Percentiles rank a stretch among this genome's conserved stretches.
Evolutionary conservation across 1,140 invertebrate species (phyloP).

Genomic region (Drosophila nasuta): DNA sequence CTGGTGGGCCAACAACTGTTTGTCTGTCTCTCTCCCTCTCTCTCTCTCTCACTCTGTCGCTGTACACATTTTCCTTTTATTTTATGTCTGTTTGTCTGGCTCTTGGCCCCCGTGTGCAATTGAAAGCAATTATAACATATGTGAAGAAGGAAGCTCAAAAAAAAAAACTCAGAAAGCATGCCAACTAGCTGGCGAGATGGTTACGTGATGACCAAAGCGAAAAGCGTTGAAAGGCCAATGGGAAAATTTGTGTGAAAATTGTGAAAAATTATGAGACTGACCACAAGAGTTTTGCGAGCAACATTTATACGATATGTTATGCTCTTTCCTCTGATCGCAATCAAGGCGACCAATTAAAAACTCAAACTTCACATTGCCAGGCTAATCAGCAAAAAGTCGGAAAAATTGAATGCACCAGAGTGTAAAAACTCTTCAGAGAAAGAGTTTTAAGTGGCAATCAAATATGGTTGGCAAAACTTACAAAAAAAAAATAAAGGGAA

Average conservation of each 20-base stretch:
- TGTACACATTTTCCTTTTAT: slow-evolving; percentile 33
- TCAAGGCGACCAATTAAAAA: slow-evolving; percentile 52
- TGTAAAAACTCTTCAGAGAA: no score
- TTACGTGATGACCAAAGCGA: slow-evolving; percentile 36
- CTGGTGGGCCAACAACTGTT: slow-evolving; percentile 60
- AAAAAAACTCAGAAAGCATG: neutral
- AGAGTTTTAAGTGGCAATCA: no score
- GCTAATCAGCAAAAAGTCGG: slow-evolving; percentile 18
- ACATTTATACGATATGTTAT: slow-evolving; percentile 23
- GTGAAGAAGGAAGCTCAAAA: slow-evolving; percentile 47
- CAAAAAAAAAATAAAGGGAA: no score
- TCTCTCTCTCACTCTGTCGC: neutral
- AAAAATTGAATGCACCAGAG: neutral
- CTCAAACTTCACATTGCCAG: slow-evolving; percentile 36
- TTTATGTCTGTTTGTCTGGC: slow-evolving; percentile 40
- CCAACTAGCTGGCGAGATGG: slow-evolving; percentile 14
- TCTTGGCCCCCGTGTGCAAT: slow-evolving; percentile 53
- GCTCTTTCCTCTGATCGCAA: slow-evolving; percentile 39
- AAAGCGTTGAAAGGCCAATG: slow-evolving; percentile 38
- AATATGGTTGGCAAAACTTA: no score
- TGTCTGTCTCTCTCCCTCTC: slow-evolving; percentile 31
- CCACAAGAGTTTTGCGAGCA: slow-evolving; percentile 31
- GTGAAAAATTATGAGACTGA: slow-evolving; percentile 36
- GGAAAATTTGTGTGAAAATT: slow-evolving; percentile 38
- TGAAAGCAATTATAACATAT: slow-evolving; percentile 77